Conservation (phyloP, 2,113 vertebrate species). For the Ceyx margarethae region DNA sequence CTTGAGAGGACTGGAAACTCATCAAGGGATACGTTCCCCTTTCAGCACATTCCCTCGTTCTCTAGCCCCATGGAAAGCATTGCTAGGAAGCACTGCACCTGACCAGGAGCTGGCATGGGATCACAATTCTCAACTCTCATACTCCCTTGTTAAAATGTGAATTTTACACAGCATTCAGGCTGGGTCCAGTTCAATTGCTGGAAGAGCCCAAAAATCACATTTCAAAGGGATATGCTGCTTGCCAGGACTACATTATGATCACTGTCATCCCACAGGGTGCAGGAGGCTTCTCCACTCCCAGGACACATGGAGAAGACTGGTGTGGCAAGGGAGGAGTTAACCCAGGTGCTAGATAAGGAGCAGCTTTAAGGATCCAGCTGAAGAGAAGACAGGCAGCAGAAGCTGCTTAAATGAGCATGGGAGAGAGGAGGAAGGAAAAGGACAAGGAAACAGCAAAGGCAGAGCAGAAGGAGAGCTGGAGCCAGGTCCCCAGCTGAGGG, state of each 20-base stretch:
- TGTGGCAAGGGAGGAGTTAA: background rate
- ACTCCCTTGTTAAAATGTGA: background rate
- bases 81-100: fast-evolving
- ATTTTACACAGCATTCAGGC: fast-evolving
- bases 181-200: background rate
- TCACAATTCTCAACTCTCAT: background rate
- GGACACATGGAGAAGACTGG: background rate
- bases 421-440: background rate
- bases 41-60: background rate
- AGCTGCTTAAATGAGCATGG: fast-evolving
- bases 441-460: too few species aligned
- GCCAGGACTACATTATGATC: fast-evolving
- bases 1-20: background rate
- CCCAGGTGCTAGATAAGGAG: background rate
- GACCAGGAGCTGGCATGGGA: background rate
- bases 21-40: fast-evolving
- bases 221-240: background rate
- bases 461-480: background rate
- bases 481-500: background rate
- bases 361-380: background rate
- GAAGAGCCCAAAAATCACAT: background rate
- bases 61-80: fast-evolving
- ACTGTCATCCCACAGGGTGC: fast-evolving
- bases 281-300: background rate
- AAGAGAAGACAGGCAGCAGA: background rate